A percentile compares a stretch with the other conserved stretches of the same genome.
Conservation (phyloP, 1,140 invertebrate genomes). For the Bombus confusus region DNA sequence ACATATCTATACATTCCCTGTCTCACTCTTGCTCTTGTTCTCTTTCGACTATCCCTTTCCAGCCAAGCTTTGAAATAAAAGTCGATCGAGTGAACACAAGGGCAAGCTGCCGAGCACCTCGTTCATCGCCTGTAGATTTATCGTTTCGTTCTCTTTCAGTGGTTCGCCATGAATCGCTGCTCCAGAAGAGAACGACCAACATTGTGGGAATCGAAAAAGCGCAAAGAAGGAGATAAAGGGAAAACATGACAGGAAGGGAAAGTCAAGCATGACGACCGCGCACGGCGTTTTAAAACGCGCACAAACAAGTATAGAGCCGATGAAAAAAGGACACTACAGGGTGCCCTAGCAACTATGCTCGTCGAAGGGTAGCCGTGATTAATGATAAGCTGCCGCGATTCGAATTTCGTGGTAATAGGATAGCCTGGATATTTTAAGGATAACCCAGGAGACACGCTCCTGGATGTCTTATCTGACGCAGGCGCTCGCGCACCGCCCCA, state of each 20-base stretch:
- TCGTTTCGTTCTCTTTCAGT: constrained; percentile 50
- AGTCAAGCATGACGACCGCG: constrained; percentile 23
- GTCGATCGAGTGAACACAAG: constrained; percentile 57
- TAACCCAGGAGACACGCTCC: constrained; percentile 70
- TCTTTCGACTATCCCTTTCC: constrained; percentile 16
- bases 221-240: not conserved
- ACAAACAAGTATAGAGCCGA: constrained; percentile 10
- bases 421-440: constrained; percentile 69
- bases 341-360: constrained; percentile 7
- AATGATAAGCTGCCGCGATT: constrained; percentile 69
- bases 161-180: constrained; percentile 54
- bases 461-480: constrained; percentile 63
- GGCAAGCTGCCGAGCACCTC: constrained; percentile 45
- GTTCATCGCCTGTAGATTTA: constrained; percentile 64
- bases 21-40: not conserved
- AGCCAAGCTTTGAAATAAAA: constrained; percentile 51
- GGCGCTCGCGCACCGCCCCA: constrained; percentile 61
- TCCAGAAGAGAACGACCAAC: constrained; percentile 8
- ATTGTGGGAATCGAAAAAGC: constrained; percentile 33
- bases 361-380: constrained; percentile 57
- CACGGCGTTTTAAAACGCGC: constrained; percentile 33
- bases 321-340: constrained; percentile 19
- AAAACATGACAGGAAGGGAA: not conserved
- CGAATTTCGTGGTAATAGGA: constrained; percentile 73
- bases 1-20: not conserved